A percentile compares a stretch with the other conserved stretches of the same genome.
These are phyloP conservation scores for Fragum whitleyi DNA, from an alignment of 2,888 invertebrate species.

Conservation along the genomic window DNA sequence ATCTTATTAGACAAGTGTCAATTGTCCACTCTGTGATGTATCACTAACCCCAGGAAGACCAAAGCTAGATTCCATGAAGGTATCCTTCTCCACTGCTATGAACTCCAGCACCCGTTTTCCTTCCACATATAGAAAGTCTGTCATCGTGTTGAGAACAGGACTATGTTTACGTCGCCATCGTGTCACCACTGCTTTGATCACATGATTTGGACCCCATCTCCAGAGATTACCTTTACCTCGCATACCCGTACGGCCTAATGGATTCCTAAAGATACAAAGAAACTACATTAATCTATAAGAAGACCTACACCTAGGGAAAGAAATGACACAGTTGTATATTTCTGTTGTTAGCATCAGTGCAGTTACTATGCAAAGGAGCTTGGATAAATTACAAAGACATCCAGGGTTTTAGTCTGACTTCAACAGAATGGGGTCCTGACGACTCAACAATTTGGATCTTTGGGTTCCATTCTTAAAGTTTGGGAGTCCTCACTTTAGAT, in stretches of 20 bases:
- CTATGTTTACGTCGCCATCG: slow-evolving; percentile 81
- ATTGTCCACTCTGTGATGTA: neutral
- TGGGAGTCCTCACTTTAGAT: too few relatives aligned
- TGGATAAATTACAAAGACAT: too few relatives aligned
- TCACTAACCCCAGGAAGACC: slow-evolving; percentile 78
- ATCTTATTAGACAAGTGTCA: neutral
- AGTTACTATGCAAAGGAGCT: too few relatives aligned
- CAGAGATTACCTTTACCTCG: slow-evolving; percentile 83
- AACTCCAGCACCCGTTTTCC: slow-evolving; percentile 79
- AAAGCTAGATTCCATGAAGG: slow-evolving; percentile 66
- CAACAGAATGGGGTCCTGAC: too few relatives aligned
- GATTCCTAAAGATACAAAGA: slow-evolving; percentile 77
- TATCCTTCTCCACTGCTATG: slow-evolving; percentile 71
- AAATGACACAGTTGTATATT: too few relatives aligned
- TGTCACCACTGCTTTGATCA: slow-evolving; percentile 82
- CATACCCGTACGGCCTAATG: slow-evolving; percentile 84
- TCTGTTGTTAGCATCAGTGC: too few relatives aligned
- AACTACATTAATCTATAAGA: neutral
- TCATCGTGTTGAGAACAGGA: slow-evolving; percentile 60
- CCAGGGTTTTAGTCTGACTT: too few relatives aligned
- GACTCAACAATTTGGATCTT: too few relatives aligned
- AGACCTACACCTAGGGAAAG: neutral
- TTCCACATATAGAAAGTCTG: slow-evolving; percentile 73
- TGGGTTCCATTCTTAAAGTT: too few relatives aligned
- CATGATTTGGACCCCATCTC: slow-evolving; percentile 85